Evolutionary conservation across 2,797 vertebrate species (phyloP), one percentile per base, ranked within the genome.

Genomic region (Aldrovandia affinis): DNA sequence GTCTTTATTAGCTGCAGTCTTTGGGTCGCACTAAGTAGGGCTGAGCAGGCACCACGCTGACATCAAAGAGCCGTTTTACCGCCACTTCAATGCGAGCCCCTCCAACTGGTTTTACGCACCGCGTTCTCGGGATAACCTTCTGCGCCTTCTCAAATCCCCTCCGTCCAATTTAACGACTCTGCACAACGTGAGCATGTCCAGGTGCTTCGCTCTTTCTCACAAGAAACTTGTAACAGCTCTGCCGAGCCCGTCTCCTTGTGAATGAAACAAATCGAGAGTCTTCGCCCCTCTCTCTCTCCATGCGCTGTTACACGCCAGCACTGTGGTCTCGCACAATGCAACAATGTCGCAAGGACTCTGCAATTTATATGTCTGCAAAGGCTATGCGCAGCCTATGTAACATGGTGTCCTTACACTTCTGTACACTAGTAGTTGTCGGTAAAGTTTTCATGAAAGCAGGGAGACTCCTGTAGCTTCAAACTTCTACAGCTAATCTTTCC

Each of bases 1-100:
- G 4, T 39, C 65, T 70, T 39, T 70, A 70, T 70, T 70, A 39
- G 33, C 36, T 8, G 33, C 36, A 70, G 65, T 36, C 30, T 39
- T 70, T 39, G 33, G 65, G 65, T 39, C 18, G 36, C 36, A 80
- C 36, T 57, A 84, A 54, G 79, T 68, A 63, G 7, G 28, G 78
- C 20, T 86, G 87, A 86, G 65, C 65, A 70, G 65, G 36, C 65
- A 39, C 15, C 65, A 70, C 5, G 86, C 91, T 89, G 87, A 91
- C 88, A 92, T 91, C 86, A 90, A 92, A 93, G 89, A 87, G 61
- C 78, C 61, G 42, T 85, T 84, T 84, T 86, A 82, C 86, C 83
- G 83, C n/a, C 86, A 90, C 88, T 91, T 89, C 88, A 89, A 75
- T 80, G 81, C 86, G 81, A 78, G 86, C 79, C 28, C 50, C 87